Evolutionary conservation across 64 coral and sea anemone species (phyloP), one percentile per base, ranked within the genome.

Genomic region (Acropora yongei): DNA sequence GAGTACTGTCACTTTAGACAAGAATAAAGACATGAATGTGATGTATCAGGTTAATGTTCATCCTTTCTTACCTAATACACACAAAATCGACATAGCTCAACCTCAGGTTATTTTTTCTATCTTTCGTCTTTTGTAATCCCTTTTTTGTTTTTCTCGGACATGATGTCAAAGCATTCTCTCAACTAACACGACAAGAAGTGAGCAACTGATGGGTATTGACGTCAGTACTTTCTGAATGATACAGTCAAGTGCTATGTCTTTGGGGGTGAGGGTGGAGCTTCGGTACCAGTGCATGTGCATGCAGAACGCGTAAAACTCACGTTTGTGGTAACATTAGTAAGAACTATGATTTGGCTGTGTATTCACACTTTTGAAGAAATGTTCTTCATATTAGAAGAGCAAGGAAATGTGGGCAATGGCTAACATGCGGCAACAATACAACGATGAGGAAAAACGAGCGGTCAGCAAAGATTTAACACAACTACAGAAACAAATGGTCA

Each of bases 31-130:
- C 13, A 17, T 20, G 18, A 17, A 71, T 85, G 44, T 49, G 13
- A 67, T 20, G 65, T 18, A 69, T 44, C 44, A 68, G 4, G 47
- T 71, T 8, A 66, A 6, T 44, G 13, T 18, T 49, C 60, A 63
- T 72, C 12, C 44, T 2, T 17, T 44, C 90, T 85, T 84, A 91
- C 90, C 90, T 9, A 77, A 40, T 2, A 91, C 72, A 77, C 80
- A 47, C 53, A 91, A 91, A 49, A 91, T 91, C 41, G 90, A 74
- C 90, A 91, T 91, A 11, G 17, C 74, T 71, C 13, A 63, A 42
- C 58, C 8, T 61, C n/a, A 41, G 41, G 71, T 55, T 55, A 55
- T 10, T 9, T 60, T 86, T 86, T 51, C 9, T 4, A 9, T 55
- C 4, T 51, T 2, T 58, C 30, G 13, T 48, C 9, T 58, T 57